Percentiles rank a stretch among this genome's conserved stretches.
Conservation (phyloP, 2,797 vertebrate species). For the Acrocephalus scirpaceus region DNA sequence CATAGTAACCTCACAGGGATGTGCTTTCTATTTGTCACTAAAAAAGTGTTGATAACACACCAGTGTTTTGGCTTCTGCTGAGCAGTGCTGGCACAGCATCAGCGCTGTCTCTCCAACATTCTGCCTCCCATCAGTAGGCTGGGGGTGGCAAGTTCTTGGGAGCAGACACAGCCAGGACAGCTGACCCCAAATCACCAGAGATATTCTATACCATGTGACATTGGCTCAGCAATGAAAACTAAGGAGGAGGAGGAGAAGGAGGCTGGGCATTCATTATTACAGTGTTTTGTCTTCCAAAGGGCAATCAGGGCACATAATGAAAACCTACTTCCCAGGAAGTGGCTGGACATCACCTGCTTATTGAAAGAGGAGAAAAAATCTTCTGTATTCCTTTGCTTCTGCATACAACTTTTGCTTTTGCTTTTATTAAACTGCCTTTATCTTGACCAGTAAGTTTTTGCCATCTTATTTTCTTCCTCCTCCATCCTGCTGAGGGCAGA, state of each 20-base stretch:
- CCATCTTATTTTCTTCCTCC: background rate
- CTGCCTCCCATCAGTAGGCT: background rate
- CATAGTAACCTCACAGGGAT: background rate
- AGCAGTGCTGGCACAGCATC: background rate
- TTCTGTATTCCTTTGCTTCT: background rate
- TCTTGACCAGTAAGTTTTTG: background rate
- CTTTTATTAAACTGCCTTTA: background rate
- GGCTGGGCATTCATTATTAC: background rate
- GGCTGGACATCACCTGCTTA: background rate
- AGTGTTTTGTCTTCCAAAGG: background rate
- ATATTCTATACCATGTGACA: background rate
- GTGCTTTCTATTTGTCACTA: background rate
- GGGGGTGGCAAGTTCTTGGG: background rate
- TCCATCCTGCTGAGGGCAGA: background rate
- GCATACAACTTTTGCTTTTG: background rate
- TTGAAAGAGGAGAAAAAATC: background rate
- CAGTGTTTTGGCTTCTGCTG: background rate
- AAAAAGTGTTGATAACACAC: background rate
- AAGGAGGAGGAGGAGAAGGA: background rate
- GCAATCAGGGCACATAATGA: background rate
- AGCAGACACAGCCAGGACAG: background rate
- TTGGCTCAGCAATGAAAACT: background rate
- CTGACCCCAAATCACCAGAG: background rate
- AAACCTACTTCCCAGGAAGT: background rate
- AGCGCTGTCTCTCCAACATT: background rate